phyloP scores from a whole-genome alignment of 1,140 invertebrate species.

The Drosophila malerkotliana region DNA sequence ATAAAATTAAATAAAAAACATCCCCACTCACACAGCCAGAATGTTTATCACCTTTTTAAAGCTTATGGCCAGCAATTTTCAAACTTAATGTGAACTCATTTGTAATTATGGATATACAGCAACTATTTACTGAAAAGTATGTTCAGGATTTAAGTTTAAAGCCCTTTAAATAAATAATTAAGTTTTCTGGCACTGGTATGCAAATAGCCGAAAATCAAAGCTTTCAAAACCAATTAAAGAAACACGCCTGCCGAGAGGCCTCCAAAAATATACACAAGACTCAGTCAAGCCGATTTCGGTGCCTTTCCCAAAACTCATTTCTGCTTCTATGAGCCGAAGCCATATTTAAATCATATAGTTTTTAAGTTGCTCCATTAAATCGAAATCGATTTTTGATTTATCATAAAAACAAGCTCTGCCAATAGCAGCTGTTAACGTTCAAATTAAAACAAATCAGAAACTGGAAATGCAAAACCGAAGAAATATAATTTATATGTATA shows the following conservation, averaged over 20 bases:
- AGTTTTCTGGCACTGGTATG: slow-evolving; percentile 20
- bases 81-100: slow-evolving; percentile 59
- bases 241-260: slow-evolving; percentile 49
- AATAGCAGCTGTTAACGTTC: slow-evolving; percentile 34
- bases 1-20: slow-evolving; percentile 31
- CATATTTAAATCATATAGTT: slow-evolving; percentile 71
- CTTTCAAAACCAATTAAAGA: slow-evolving; percentile 75
- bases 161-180: slow-evolving; percentile 35
- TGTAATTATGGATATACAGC: slow-evolving; percentile 27
- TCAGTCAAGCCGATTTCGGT: slow-evolving; percentile 24
- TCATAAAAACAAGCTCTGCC: slow-evolving; percentile 49
- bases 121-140: background rate
- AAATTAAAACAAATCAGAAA: slow-evolving; percentile 53
- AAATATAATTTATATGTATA: slow-evolving; percentile 63
- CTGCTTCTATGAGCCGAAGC: slow-evolving; percentile 22
- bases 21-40: slow-evolving; percentile 14
- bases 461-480: slow-evolving; percentile 67
- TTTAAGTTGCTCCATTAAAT: slow-evolving; percentile 49
- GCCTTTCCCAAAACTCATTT: slow-evolving; percentile 32
- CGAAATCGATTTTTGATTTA: slow-evolving; percentile 72
- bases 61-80: slow-evolving; percentile 51
- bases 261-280: slow-evolving; percentile 34
- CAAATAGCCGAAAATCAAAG: slow-evolving; percentile 44
- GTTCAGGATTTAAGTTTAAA: background rate
- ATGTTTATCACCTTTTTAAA: slow-evolving; percentile 60